Percentiles rank a stretch among this genome's conserved stretches.
phyloP scores from a whole-genome alignment of 1,140 invertebrate genomes.

The Diorhabda sublineata region DNA sequence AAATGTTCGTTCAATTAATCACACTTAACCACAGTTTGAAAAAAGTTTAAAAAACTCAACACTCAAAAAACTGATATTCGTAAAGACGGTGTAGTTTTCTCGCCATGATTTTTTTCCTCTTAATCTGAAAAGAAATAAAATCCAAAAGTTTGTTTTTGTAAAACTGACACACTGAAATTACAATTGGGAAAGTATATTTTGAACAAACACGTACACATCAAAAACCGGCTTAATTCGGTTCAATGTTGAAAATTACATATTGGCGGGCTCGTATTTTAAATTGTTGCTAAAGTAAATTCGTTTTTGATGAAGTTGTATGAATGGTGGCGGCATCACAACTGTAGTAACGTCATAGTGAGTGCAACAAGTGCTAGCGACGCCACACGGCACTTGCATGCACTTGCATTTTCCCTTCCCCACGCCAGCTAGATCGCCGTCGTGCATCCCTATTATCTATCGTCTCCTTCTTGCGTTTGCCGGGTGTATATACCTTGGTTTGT shows the following conservation, averaged over 20 bases:
- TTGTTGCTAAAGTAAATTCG: background rate
- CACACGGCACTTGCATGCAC: constrained; percentile 46
- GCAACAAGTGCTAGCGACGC: constrained; percentile 47
- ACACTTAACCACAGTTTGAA: constrained; percentile 3
- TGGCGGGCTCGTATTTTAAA: constrained; percentile 32
- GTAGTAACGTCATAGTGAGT: constrained; percentile 46
- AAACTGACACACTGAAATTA: background rate
- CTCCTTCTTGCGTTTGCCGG: constrained; percentile 31
- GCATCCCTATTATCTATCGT: constrained; percentile 39
- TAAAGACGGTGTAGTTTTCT: constrained; percentile 23
- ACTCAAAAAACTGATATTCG: background rate
- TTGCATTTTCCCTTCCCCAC: constrained; percentile 45
- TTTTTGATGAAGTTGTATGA: constrained; percentile 31
- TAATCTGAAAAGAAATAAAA: constrained; percentile 33
- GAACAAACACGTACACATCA: background rate
- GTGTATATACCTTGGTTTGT: constrained; percentile 23
- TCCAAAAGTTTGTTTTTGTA: background rate
- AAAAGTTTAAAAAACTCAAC: background rate
- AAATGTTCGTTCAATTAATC: no score
- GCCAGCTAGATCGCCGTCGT: constrained; percentile 37
- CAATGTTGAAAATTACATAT: constrained; percentile 32
- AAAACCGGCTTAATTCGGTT: constrained; percentile 32
- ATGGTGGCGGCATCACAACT: constrained; percentile 44
- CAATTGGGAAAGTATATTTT: background rate
- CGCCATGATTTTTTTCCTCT: constrained; percentile 23